Evolutionary conservation across 2,797 vertebrate genomes (phyloP).

Genomic region (Myotis daubentonii): DNA sequence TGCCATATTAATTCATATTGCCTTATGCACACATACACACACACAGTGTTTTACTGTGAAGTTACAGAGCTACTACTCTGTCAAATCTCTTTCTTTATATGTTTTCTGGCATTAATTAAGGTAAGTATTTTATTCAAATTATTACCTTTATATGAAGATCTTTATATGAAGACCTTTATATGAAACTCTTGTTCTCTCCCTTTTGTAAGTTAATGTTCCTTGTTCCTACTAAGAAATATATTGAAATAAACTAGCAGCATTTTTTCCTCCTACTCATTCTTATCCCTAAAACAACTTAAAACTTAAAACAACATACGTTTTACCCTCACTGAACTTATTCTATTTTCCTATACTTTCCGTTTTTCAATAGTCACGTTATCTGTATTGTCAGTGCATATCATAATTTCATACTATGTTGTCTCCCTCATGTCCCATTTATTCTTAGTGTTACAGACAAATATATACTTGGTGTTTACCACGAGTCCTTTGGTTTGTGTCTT

Average conservation of each 20-base stretch:
- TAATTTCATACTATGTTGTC: neutral
- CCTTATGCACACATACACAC: neutral
- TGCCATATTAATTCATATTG: neutral
- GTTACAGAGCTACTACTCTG: neutral
- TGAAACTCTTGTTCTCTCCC: neutral
- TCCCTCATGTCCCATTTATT: neutral
- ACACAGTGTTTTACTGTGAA: neutral
- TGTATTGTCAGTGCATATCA: neutral
- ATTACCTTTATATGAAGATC: neutral
- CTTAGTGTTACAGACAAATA: neutral
- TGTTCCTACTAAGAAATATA: neutral
- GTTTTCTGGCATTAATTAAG: neutral
- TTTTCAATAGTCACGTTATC: neutral
- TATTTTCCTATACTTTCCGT: neutral
- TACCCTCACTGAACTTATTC: neutral
- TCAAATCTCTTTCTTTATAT: neutral
- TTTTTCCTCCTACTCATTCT: neutral
- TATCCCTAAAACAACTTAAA: neutral
- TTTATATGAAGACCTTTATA: neutral
- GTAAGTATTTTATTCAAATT: neutral
- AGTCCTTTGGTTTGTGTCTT: neutral
- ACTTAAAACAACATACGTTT: slow-evolving; percentile 11
- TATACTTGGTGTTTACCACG: neutral
- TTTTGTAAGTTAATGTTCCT: neutral
- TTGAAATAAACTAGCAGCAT: neutral